Evolutionary conservation across 2,888 invertebrate species (phyloP).

Genomic region (Conchocele bisecta): DNA sequence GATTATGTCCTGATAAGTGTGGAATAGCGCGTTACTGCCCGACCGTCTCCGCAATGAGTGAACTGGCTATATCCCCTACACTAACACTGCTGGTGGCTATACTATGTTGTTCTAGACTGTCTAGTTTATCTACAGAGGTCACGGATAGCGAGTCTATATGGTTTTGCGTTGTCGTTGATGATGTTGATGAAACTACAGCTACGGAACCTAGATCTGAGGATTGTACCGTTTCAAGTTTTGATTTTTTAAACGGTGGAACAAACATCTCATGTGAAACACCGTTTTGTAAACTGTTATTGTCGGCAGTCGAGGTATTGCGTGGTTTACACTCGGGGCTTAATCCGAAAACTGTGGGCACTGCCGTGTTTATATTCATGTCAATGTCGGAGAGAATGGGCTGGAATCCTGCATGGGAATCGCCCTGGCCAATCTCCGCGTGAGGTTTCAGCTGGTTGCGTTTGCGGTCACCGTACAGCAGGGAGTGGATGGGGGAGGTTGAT

Average conservation of each 20-base stretch:
- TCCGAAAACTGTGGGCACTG: slow-evolving; percentile 54
- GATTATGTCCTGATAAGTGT: too few relatives aligned
- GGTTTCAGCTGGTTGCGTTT: slow-evolving; percentile 80
- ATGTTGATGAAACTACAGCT: slow-evolving; percentile 38
- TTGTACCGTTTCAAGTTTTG: slow-evolving; percentile 43
- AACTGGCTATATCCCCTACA: slow-evolving; percentile 33
- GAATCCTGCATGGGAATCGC: slow-evolving; percentile 37
- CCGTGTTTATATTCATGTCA: slow-evolving; percentile 57
- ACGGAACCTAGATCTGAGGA: slow-evolving; percentile 6
- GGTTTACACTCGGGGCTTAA: slow-evolving; percentile 42
- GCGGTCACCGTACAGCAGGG: slow-evolving; percentile 83
- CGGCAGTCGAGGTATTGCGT: slow-evolving; percentile 34
- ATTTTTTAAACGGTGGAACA: slow-evolving; percentile 50
- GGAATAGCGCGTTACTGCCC: too few relatives aligned
- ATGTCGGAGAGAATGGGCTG: slow-evolving; percentile 50
- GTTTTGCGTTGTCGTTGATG: slow-evolving; percentile 50
- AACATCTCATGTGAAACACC: slow-evolving; percentile 43
- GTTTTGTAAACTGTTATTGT: slow-evolving; percentile 31
- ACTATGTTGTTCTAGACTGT: slow-evolving; percentile 11
- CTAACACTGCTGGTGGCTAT: slow-evolving; percentile 17
- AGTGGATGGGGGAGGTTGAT: slow-evolving; percentile 88
- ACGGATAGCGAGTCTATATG: slow-evolving; percentile 52
- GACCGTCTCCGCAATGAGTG: too few relatives aligned
- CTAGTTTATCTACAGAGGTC: slow-evolving; percentile 39
- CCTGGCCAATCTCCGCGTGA: slow-evolving; percentile 50